These are phyloP conservation scores for Stegodyphus mimosarum DNA, from an alignment of 1,140 invertebrate genomes.

Conservation along the genomic window DNA sequence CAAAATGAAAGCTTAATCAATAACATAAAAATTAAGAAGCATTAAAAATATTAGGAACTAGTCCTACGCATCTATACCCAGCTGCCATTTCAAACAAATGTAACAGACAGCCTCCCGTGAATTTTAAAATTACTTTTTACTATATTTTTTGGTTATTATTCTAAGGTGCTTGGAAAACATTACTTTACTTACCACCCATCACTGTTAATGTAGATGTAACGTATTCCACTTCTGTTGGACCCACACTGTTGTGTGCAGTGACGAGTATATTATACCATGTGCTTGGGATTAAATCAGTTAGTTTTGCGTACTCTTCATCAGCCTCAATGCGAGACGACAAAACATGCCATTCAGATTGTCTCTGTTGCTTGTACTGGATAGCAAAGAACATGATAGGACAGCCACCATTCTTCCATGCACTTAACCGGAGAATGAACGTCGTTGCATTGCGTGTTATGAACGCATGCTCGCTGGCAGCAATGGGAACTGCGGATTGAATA, in stretches of 20 bases:
- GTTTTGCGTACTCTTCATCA: conserved; percentile 50
- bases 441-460: conserved; percentile 68
- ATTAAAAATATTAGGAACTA: too few species aligned
- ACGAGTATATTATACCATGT: conserved; percentile 76
- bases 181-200: conserved; percentile 73
- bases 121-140: too few species aligned
- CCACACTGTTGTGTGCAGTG: conserved; percentile 95
- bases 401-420: conserved; percentile 70
- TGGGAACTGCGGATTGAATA: conserved; percentile 61
- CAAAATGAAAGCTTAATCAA: too few species aligned
- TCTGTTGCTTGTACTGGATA: conserved; percentile 64
- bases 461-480: conserved; percentile 62
- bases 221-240: conserved; percentile 93
- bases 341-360: conserved; percentile 63
- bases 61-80: too few species aligned
- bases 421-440: conserved; percentile 69
- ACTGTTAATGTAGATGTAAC: conserved; percentile 95
- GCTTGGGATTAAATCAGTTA: conserved; percentile 64
- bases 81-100: too few species aligned
- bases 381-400: conserved; percentile 70
- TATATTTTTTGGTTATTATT: too few species aligned
- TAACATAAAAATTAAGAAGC: too few species aligned
- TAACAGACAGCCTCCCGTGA: too few species aligned
- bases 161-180: too few species aligned
- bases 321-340: conserved; percentile 62